These are phyloP conservation scores for Circaetus gallicus DNA, from an alignment of 2,113 vertebrate genomes.

Conservation along the genomic window DNA sequence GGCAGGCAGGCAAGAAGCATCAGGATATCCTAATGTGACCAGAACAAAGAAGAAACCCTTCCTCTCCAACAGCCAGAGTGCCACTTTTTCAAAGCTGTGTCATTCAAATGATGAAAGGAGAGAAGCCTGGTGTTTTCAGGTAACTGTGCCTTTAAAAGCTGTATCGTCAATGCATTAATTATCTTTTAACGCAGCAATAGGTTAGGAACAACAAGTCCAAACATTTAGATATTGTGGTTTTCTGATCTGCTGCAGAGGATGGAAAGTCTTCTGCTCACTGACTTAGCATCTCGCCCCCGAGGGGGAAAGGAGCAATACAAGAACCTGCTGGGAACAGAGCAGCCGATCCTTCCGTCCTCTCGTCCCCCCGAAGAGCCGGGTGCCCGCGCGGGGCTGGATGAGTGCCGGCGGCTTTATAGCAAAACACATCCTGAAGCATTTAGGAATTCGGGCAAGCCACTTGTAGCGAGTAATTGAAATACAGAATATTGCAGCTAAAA, in stretches of 20 bases:
- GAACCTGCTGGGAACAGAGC: not conserved
- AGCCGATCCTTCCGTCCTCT: not conserved
- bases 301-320: not conserved
- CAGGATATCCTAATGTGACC: not conserved
- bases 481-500: not conserved
- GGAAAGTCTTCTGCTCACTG: not conserved
- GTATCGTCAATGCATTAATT: not conserved
- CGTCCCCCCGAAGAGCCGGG: not conserved
- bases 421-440: too few species aligned
- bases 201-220: not conserved
- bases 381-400: not conserved
- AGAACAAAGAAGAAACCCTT: not conserved
- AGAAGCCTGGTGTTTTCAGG: not conserved
- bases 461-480: not conserved
- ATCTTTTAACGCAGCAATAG: not conserved
- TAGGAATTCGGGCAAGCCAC: not conserved
- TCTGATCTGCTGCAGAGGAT: not conserved
- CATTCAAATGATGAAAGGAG: not conserved
- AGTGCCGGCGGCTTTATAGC: not conserved
- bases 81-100: not conserved
- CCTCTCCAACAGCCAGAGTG: not conserved
- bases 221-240: not conserved
- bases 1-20: not conserved
- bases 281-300: not conserved
- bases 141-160: not conserved